Evolutionary conservation across 2,888 invertebrate species (phyloP), one percentile per base, ranked within the genome.

Genomic region (Campaea margaritaria): DNA sequence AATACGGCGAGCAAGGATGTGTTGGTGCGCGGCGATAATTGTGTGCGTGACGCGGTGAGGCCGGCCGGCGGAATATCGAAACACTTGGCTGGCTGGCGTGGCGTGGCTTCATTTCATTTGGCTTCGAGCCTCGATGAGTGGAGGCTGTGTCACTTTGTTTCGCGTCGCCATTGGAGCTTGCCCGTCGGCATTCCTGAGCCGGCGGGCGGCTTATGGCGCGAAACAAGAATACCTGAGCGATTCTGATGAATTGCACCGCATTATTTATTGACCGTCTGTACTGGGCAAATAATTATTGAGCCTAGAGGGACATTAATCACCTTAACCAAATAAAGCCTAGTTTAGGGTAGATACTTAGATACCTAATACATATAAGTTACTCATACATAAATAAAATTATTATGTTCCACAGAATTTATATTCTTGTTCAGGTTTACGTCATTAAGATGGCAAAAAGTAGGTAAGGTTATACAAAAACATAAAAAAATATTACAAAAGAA

Each of bases 191-290:
- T 91, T 91, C 91, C 91, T 74, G 64, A 77, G 82, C 63, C 80
- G 73, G 76, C 67, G 52, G 68, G 74, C 79, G 79, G 83, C 79
- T 89, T 89, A 87, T 88, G 85, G 90, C 85, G 89, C 88, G 86
- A 90, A 87, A 84, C 84, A 81, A 77, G 86, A 89, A 89, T 91
- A 85, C 87, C 86, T 84, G 77, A 81, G 82, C 82, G 79, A 77
- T 86, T 84, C 82, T 84, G 86, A 89, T 86, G 86, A 86, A 90
- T 88, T 88, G 81, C 78, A 74, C 68, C 72, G 75, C 78, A 81
- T 86, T 86, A 85, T 85, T 87, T 84, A 84, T 53, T 65, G 13
- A 55, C 47, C 61, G 46, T 31, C 31, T 55, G 48, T 27, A 21
- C 48, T 58, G 52, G 34, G 28, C 45, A 47, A 61, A 59, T 64